phyloP scores from a whole-genome alignment of 2,113 vertebrate species.

The Shinisaurus crocodilurus region DNA sequence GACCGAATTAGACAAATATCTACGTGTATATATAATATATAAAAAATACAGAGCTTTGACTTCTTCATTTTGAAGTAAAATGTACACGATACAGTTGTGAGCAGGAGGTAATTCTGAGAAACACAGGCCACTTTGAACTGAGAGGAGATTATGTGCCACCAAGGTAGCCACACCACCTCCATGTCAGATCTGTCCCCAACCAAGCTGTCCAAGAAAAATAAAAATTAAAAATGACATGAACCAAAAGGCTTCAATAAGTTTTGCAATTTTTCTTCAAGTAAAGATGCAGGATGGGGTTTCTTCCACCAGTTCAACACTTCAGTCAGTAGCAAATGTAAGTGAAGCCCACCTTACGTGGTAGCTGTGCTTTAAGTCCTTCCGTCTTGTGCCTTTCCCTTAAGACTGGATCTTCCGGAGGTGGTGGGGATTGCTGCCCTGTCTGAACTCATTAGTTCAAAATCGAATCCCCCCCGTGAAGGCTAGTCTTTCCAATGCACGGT shows the following conservation, averaged over 20 bases:
- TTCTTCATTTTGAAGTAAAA: conserved; percentile 73
- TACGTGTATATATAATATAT: conserved; percentile 73
- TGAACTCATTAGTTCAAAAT: conserved; percentile 34
- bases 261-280: conserved; percentile 64
- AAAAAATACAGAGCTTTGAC: conserved; percentile 79
- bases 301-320: conserved; percentile 31
- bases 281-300: conserved; percentile 49
- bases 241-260: conserved; percentile 24
- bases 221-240: neutral
- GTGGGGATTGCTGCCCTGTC: neutral
- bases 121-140: conserved; percentile 51
- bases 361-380: conserved; percentile 52
- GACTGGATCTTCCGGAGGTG: neutral
- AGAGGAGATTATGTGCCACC: neutral
- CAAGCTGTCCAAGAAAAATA: conserved; percentile 9
- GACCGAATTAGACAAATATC: conserved; percentile 69
- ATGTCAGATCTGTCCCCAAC: neutral
- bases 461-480: neutral
- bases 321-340: conserved; percentile 60
- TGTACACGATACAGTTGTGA: conserved; percentile 73
- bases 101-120: conserved; percentile 72
- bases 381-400: neutral
- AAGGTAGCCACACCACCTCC: neutral
- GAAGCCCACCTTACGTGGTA: conserved; percentile 48
- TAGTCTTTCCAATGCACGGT: conserved; percentile 23